phyloP scores from a whole-genome alignment of 30 jellyfish, hydroid and myxozoan genomes.

The Aurelia aurita region DNA sequence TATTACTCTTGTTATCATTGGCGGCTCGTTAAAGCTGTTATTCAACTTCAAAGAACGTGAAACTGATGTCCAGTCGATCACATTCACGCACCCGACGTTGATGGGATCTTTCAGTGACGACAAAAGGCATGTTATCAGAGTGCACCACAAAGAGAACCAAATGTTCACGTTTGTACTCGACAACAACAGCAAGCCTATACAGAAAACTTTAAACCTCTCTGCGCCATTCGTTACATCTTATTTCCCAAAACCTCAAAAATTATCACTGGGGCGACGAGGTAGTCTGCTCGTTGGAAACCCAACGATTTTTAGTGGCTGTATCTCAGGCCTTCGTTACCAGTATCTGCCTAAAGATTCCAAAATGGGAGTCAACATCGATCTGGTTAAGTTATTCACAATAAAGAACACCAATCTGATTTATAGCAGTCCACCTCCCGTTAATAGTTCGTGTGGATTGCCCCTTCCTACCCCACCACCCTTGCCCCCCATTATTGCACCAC shows the following conservation, averaged over 20 bases:
- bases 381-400: not conserved
- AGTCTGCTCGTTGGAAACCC: conserved; percentile 7
- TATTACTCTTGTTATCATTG: not conserved
- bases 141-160: conserved; percentile 24
- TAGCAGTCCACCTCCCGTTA: conserved; percentile 12
- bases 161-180: not conserved
- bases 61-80: conserved; percentile 18
- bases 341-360: not conserved
- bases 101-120: conserved; percentile 16
- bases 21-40: not conserved
- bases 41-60: conserved; percentile 21
- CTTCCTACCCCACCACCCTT: conserved; percentile 10
- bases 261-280: not conserved
- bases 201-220: not conserved
- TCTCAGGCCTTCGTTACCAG: conserved; percentile 14
- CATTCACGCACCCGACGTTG: not conserved
- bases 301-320: conserved; percentile 9
- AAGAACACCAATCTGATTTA: not conserved
- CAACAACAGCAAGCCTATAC: conserved; percentile 4
- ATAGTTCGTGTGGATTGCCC: not conserved
- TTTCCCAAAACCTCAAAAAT: conserved; percentile 13
- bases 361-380: conserved; percentile 12
- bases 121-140: conserved; percentile 13
- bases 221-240: not conserved
- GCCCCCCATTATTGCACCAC: conserved; percentile 26